Percentiles rank a stretch among this genome's conserved stretches.
These are phyloP conservation scores for Scelioninae gen. 1 DNA, from an alignment of 2,888 invertebrate species.

Conservation along the genomic window DNA sequence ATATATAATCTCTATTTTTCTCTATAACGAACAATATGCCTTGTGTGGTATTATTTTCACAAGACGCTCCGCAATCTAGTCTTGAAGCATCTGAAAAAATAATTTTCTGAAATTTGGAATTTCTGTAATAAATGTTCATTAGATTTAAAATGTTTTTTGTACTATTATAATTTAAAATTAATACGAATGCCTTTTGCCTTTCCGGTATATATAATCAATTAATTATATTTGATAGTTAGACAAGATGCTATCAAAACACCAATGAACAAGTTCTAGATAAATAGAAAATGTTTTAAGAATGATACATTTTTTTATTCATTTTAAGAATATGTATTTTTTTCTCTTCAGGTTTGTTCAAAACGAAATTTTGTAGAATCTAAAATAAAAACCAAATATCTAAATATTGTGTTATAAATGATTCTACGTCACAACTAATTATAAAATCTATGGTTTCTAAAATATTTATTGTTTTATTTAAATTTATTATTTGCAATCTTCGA, in stretches of 20 bases:
- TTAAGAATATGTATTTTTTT: slow-evolving; percentile 49
- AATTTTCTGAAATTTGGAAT: too few species aligned
- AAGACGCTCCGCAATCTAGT: too few species aligned
- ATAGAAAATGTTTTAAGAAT: slow-evolving; percentile 53
- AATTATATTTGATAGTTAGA: slow-evolving; percentile 68
- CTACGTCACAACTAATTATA: slow-evolving; percentile 55
- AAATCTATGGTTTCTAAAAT: slow-evolving; percentile 28
- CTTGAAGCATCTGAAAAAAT: too few species aligned
- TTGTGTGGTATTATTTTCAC: too few species aligned
- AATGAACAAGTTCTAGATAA: slow-evolving; percentile 52
- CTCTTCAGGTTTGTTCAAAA: slow-evolving; percentile 46
- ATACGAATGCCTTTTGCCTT: slow-evolving; percentile 63
- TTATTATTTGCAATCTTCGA: neutral
- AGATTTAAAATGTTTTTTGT: neutral
- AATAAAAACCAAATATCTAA: slow-evolving; percentile 63
- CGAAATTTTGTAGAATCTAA: slow-evolving; percentile 45
- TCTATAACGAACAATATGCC: too few species aligned
- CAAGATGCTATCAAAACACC: slow-evolving; percentile 87
- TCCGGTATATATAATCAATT: slow-evolving; percentile 64
- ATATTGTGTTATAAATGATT: slow-evolving; percentile 18
- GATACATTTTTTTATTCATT: neutral
- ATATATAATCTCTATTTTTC: too few species aligned
- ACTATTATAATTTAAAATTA: slow-evolving; percentile 45
- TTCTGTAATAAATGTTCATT: neutral
- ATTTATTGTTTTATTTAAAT: too few species aligned